Conservation (phyloP, 2,113 vertebrate genomes). For the Nestor notabilis region DNA sequence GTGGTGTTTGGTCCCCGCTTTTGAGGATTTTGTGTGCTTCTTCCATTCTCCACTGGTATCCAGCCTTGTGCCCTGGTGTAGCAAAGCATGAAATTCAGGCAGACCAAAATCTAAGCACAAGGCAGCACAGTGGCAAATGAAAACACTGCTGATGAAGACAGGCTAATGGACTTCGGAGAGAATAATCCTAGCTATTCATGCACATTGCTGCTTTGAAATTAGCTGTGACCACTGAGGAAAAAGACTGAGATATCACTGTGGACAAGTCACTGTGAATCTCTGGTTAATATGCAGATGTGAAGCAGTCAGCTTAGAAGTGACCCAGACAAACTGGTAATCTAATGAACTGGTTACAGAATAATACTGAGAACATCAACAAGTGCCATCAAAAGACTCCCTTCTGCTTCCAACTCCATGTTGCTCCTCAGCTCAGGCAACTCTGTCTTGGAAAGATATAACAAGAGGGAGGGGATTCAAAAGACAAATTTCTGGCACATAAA, state of each 20-base stretch:
- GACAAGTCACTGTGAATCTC: neutral
- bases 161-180: neutral
- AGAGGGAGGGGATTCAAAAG: neutral
- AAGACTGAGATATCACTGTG: neutral
- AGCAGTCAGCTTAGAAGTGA: rapidly evolving
- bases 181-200: neutral
- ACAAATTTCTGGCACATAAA: neutral
- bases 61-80: neutral
- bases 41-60: neutral
- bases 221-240: neutral
- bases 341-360: neutral
- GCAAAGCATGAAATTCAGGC: neutral
- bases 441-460: neutral
- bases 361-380: neutral
- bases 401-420: neutral
- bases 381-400: neutral
- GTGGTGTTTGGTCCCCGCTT: neutral
- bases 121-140: neutral
- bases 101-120: neutral
- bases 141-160: neutral
- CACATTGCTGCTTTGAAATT: neutral
- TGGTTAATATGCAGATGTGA: neutral
- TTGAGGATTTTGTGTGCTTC: neutral
- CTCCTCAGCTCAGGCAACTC: neutral
- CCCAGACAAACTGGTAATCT: neutral